phyloP scores from a whole-genome alignment of 2,888 invertebrate species.

The Cosmia pyralina region DNA sequence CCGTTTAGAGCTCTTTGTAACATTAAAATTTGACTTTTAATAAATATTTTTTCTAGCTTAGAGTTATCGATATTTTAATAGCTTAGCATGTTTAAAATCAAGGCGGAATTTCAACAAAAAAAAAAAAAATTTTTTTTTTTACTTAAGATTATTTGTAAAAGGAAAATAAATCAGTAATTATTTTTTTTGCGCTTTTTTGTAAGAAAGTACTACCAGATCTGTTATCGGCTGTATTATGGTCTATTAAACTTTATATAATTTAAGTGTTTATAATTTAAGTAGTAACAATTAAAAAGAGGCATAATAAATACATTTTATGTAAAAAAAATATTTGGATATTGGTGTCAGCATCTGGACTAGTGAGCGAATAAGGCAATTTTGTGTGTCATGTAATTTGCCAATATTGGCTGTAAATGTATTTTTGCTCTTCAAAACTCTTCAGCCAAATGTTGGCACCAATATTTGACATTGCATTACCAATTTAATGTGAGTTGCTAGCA shows the following conservation, averaged over 20 bases:
- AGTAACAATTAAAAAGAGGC: constrained; percentile 81
- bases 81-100: constrained; percentile 21
- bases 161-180: constrained; percentile 14
- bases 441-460: constrained; percentile 42
- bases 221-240: constrained; percentile 56
- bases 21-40: constrained; percentile 22
- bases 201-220: constrained; percentile 51
- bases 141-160: constrained; percentile 7
- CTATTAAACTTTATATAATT: constrained; percentile 66
- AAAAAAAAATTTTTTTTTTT: constrained; percentile 8
- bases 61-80: constrained; percentile 35
- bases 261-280: constrained; percentile 75
- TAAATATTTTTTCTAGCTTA: constrained; percentile 30
- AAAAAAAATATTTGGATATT: constrained; percentile 34
- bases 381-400: neutral
- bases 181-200: constrained; percentile 8
- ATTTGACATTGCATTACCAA: constrained; percentile 43
- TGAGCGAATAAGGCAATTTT: neutral
- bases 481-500: constrained; percentile 38
- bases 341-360: constrained; percentile 27
- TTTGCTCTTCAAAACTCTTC: neutral
- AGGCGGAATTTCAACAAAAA: constrained; percentile 30
- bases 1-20: constrained; percentile 37
- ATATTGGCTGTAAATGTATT: neutral
- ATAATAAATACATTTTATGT: constrained; percentile 72